A percentile compares a stretch with the other conserved stretches of the same genome.
phyloP scores from a whole-genome alignment of 2,888 invertebrate species.

The Fabriciana adippe region DNA sequence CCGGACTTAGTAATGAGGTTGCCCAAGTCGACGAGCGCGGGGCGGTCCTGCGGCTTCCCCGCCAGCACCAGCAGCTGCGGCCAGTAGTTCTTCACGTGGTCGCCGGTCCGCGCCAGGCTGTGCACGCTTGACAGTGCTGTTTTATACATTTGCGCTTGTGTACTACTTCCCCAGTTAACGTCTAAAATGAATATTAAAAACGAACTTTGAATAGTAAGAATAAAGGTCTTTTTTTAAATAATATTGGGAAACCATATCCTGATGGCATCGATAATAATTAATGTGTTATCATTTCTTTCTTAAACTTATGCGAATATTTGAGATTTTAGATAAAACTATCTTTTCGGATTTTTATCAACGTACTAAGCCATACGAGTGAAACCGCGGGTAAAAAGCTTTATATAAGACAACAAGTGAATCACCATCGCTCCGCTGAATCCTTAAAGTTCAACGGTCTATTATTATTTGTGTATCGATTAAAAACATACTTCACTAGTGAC shows the following conservation, averaged over 20 bases:
- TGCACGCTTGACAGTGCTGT: slow-evolving; percentile 93
- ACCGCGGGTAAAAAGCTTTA: no score
- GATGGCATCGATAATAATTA: no score
- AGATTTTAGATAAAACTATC: no score
- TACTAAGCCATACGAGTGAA: no score
- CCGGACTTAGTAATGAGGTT: slow-evolving; percentile 95
- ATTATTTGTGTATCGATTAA: no score
- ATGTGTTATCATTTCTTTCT: no score
- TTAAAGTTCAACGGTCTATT: no score
- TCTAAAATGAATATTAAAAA: slow-evolving; percentile 73
- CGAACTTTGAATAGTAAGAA: not conserved
- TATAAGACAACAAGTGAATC: no score
- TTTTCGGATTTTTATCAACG: no score
- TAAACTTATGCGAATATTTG: no score
- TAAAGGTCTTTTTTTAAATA: not conserved
- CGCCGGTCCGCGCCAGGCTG: slow-evolving; percentile 90
- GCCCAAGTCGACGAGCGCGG: slow-evolving; percentile 95
- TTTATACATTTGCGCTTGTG: slow-evolving; percentile 97
- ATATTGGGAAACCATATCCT: not conserved
- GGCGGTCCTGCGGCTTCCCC: slow-evolving; percentile 91
- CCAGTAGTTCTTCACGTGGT: slow-evolving; percentile 98
- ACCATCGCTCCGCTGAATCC: no score
- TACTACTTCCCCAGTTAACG: slow-evolving; percentile 98
- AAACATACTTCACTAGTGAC: no score
- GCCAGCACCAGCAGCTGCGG: slow-evolving; percentile 94